Base-by-base conservation (phyloP, 2,797 vertebrate genomes). In the Eurystomus glaucurus region DNA sequence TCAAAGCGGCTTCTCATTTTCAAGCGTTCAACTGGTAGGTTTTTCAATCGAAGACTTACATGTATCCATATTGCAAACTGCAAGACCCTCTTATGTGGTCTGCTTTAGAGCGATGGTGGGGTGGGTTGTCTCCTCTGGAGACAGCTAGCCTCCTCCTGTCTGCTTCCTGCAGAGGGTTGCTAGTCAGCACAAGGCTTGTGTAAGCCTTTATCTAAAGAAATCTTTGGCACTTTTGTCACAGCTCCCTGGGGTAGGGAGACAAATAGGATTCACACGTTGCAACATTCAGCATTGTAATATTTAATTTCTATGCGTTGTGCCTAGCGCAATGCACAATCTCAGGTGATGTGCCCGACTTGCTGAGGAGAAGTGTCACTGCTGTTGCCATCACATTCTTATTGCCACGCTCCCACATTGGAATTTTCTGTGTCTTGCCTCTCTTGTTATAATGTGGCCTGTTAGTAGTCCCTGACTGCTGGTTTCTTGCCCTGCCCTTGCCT, bases 51-150 rank as follows among this genome's bases (percentile, higher is more conserved):
- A 74, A 60, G 2, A 0, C 52, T 70, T 35, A 14, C 1, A 1
- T 18, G 5, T 29, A 22, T 37, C 54, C 11, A 2, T 70, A 26
- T 3, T 11, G 46, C 28, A 72, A 45, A n/a, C 31, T 12, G 11
- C 31, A n/a, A 28, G 58, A n/a, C 46, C 6, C 20, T 75, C 33
- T 80, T 26, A 16, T 2, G 6, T 46, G 17, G 3, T 58, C 43
- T 55, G 17, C 29, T 75, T 37, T 68, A 54, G 37, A 55, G 33
- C 0, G 0, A 19, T 9, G 18, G 2, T 4, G 6, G 10, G 2
- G 14, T 17, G 31, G 25, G 11, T 28, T 52, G 12, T 60, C 45
- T 62, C 29, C 14, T 64, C 31, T 82, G 41, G 29, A 29, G 11
- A 18, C 29, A 19, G 8, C 6, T n/a, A 9, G 11, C 22, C 37